Conservation (phyloP, 2,888 invertebrate genomes). For the Lasiommata megera region DNA sequence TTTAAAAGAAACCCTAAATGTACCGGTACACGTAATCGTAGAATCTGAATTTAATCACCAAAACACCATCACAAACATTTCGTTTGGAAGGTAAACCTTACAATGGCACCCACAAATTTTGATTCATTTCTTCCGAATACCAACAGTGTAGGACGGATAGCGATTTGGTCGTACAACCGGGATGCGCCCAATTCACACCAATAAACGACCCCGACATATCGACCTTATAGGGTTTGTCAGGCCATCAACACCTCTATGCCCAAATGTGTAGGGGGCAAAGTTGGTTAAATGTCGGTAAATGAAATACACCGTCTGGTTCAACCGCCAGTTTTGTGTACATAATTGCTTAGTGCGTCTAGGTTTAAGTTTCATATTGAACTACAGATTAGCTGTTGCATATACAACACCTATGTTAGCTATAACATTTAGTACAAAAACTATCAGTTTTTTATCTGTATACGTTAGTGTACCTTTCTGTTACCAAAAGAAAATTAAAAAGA, state of each 20-base stretch:
- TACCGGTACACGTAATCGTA: background rate
- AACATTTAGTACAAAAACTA: too few relatives aligned
- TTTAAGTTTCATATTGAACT: slow-evolving; percentile 19
- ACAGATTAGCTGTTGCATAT: too few relatives aligned
- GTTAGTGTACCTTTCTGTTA: too few relatives aligned
- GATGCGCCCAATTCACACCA: slow-evolving; percentile 80
- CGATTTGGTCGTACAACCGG: slow-evolving; percentile 76
- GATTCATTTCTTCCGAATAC: slow-evolving; percentile 33
- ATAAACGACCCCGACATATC: slow-evolving; percentile 74
- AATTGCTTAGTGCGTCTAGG: slow-evolving; percentile 21
- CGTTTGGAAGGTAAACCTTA: background rate
- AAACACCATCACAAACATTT: background rate
- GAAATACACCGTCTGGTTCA: slow-evolving; percentile 22
- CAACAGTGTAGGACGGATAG: slow-evolving; percentile 69
- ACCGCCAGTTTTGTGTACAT: slow-evolving; percentile 19
- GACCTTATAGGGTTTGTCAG: slow-evolving; percentile 49
- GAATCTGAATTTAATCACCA: background rate
- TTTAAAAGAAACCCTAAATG: too few relatives aligned
- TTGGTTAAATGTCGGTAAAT: slow-evolving; percentile 41
- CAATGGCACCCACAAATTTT: slow-evolving; percentile 14
- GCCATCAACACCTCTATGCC: slow-evolving; percentile 51
- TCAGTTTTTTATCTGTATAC: too few relatives aligned
- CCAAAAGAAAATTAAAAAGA: too few relatives aligned
- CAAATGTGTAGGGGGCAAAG: slow-evolving; percentile 53
- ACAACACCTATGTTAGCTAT: too few relatives aligned